Percentiles rank a stretch among this genome's conserved stretches.
These are phyloP conservation scores for Morus bassanus DNA, from an alignment of 2,797 vertebrate species.

Conservation along the genomic window DNA sequence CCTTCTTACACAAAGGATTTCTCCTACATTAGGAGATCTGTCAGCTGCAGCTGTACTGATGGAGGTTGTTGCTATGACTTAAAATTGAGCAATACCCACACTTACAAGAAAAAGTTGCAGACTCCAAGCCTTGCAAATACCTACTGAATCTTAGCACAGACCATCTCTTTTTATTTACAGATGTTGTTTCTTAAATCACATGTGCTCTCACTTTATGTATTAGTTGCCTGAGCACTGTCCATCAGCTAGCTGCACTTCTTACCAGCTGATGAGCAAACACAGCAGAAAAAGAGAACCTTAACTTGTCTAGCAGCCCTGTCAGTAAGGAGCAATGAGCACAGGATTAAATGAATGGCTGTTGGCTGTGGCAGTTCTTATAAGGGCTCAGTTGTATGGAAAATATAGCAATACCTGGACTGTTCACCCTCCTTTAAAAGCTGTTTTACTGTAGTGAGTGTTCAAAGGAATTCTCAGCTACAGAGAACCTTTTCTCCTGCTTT, in stretches of 20 bases:
- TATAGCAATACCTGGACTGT: background rate
- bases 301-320: background rate
- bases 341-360: background rate
- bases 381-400: background rate
- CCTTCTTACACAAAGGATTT: background rate
- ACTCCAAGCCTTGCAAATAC: background rate
- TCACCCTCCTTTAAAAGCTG: background rate
- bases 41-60: background rate
- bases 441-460: background rate
- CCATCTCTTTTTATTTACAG: background rate
- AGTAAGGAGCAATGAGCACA: background rate
- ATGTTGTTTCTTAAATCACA: background rate
- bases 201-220: background rate
- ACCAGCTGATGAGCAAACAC: background rate
- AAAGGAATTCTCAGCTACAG: background rate
- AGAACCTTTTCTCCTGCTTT: background rate
- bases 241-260: background rate
- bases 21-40: background rate
- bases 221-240: background rate
- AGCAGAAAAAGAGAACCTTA: background rate
- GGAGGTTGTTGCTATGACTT: background rate
- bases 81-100: background rate
- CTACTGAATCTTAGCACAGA: background rate
- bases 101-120: background rate
- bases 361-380: background rate